A percentile compares a stretch with the other conserved stretches of the same genome.
These are phyloP conservation scores for Bos taurus DNA, from an alignment of 2,113 vertebrate species.

Conservation along the genomic window ARS-UCD2.0 NC_037331.1:38069501-38070000, in stretches of 20 bases:
- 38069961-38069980: not conserved
- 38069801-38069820: not conserved
- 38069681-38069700: not conserved
- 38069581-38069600: too few relatives aligned
- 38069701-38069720: not conserved
- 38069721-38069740: not conserved
- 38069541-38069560: too few relatives aligned
- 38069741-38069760: not conserved
- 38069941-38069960: not conserved
- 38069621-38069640: too few relatives aligned
- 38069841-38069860: not conserved
- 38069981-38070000: not conserved
- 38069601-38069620: too few relatives aligned
- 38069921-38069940: not conserved
- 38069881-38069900: not conserved
- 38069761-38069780: not conserved
- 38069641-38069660: not conserved
- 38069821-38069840: not conserved
- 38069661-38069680: not conserved
- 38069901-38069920: not conserved
- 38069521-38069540: too few relatives aligned
- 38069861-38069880: not conserved
- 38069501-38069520: fast-evolving
- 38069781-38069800: not conserved
- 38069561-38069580: too few relatives aligned